phyloP scores from a whole-genome alignment of 2,888 invertebrate genomes.

The Drosophila melanosoma region DNA sequence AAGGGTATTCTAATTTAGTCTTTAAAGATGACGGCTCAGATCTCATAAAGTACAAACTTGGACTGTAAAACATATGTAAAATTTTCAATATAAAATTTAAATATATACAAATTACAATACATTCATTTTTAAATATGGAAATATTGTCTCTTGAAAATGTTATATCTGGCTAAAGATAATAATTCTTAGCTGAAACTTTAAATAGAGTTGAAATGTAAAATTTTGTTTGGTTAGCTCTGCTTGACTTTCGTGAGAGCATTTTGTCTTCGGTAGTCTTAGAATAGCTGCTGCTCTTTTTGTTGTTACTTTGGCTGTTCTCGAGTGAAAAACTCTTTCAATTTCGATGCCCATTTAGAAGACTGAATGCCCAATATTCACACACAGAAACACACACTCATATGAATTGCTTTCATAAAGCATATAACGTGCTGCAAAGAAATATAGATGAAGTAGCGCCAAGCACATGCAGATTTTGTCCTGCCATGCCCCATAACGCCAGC shows the following conservation, averaged over 20 bases:
- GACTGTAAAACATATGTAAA: not conserved
- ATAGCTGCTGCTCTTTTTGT: not conserved
- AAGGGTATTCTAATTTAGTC: not conserved
- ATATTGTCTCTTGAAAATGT: too few relatives aligned
- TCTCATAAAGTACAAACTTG: not conserved
- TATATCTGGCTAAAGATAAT: not conserved
- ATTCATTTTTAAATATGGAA: too few relatives aligned
- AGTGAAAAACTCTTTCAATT: conserved; percentile 39
- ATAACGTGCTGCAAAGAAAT: not conserved
- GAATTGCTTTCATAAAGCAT: conserved; percentile 40
- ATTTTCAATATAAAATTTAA: too few relatives aligned
- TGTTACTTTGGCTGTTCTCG: not conserved
- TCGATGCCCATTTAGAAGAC: conserved; percentile 18
- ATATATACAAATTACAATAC: too few relatives aligned
- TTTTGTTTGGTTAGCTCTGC: not conserved
- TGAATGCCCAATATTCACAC: conserved; percentile 1
- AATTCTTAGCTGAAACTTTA: not conserved
- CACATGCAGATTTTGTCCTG: conserved; percentile 44
- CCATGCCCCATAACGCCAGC: not conserved
- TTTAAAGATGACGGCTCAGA: not conserved
- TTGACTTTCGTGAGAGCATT: not conserved
- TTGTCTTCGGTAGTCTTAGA: not conserved
- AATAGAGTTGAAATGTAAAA: too few relatives aligned
- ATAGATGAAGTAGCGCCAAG: not conserved
- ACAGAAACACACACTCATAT: not conserved